phyloP scores from a whole-genome alignment of 2,797 vertebrate genomes.

The Apogon hyalosoma region DNA sequence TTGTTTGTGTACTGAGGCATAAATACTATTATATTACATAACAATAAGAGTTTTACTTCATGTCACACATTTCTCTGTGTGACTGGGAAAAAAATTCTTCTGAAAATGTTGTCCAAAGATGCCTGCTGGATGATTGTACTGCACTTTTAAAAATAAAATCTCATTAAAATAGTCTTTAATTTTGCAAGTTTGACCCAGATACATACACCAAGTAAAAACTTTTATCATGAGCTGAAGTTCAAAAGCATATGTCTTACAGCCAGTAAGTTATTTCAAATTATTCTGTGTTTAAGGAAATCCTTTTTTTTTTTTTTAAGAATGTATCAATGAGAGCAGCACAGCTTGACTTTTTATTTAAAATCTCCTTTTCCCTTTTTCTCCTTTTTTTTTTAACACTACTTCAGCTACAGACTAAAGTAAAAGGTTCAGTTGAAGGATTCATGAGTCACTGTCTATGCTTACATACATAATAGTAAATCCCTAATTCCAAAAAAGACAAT shows the following conservation, averaged over 20 bases:
- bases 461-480: too few species aligned
- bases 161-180: neutral
- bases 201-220: neutral
- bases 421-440: too few species aligned
- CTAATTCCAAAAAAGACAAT: too few species aligned
- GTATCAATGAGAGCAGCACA: neutral
- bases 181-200: neutral
- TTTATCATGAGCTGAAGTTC: neutral
- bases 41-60: constrained; percentile 4
- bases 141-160: constrained; percentile 6
- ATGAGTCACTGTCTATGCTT: too few species aligned
- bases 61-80: neutral
- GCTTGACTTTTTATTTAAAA: neutral
- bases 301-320: neutral
- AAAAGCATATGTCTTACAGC: neutral
- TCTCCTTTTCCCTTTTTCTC: too few species aligned
- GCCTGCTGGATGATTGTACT: neutral
- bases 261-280: neutral
- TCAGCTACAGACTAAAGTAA: too few species aligned
- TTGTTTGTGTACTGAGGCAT: neutral
- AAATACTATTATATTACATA: neutral
- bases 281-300: neutral
- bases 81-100: constrained; percentile 2
- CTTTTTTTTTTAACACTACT: too few species aligned
- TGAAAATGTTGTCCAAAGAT: neutral